Evolutionary conservation across 2,888 invertebrate genomes (phyloP), one percentile per base, ranked within the genome.

Genomic region (Coenonympha glycerion): DNA sequence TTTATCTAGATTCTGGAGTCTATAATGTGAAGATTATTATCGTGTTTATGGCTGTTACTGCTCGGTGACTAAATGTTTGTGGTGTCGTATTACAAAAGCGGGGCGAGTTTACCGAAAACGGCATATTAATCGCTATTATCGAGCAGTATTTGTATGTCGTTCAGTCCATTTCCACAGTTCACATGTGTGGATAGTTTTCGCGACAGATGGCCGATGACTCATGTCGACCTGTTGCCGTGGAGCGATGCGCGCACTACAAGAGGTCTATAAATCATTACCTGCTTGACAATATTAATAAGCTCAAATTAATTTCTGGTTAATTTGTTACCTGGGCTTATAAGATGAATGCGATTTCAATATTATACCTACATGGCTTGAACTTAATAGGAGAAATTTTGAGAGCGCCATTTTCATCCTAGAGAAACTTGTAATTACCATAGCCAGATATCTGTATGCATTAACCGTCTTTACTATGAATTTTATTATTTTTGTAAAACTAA

Each of bases 191-290:
- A 79, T 73, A 77, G 74, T 80, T 82, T 80, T 80, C 76, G 78
- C 79, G 75, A 78, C 86, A 86, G 84, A 84, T 87, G 86, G 85
- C 73, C 65, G 57, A 61, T 86, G 86, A 87, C 65, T 87, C 86
- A 87, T n/a, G n/a, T n/a, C 57, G 82, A 85, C 86, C 79, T 76
- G 86, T 76, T 77, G 59, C 61, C 63, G 57, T 55, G 61, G 62
- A 67, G 70, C 70, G 74, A 73, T 73, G 71, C 76, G 73, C 75
- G 71, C 77, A 73, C 71, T 73, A 79, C 72, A 70, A 80, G 78
- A 69, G 64, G 73, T 57, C 66, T 64, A 75, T 74, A 70, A 77
- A 74, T 73, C 66, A 73, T 68, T 63, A 59, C 30, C 49, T 49
- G 28, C 47, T 45, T 52, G 53, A 46, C 53, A 63, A 59, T 60